phyloP scores from a whole-genome alignment of 1,140 invertebrate genomes.

The Lanistes nyassanus region DNA sequence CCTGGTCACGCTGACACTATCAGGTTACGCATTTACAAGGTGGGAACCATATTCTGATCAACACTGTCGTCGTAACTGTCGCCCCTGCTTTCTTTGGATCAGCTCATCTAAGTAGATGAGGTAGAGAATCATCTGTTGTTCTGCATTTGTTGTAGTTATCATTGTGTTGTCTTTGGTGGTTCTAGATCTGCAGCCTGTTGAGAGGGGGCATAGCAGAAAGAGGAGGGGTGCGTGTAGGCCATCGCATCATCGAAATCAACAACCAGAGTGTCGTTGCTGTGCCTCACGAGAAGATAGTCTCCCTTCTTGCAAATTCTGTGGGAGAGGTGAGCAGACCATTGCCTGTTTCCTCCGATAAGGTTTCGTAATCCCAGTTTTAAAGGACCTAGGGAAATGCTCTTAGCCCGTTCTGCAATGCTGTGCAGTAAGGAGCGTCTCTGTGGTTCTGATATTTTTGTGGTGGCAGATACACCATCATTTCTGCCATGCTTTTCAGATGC shows the following conservation, averaged over 20 bases:
- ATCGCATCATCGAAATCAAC: slow-evolving; percentile 99
- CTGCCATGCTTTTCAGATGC: too few relatives aligned
- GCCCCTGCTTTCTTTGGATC: too few relatives aligned
- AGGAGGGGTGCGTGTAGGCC: slow-evolving; percentile 97
- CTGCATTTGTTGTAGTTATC: too few relatives aligned
- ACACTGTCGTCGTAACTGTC: too few relatives aligned
- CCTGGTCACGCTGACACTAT: too few relatives aligned
- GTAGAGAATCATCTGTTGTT: too few relatives aligned
- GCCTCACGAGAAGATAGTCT: slow-evolving; percentile 99
- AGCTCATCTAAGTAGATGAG: too few relatives aligned
- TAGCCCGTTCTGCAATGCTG: background rate
- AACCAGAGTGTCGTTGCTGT: slow-evolving; percentile 97
- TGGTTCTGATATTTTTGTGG: too few relatives aligned
- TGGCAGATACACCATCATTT: background rate
- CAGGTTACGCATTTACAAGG: too few relatives aligned
- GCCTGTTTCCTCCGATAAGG: background rate
- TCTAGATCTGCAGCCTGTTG: slow-evolving; percentile 95
- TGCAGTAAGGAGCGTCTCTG: too few relatives aligned
- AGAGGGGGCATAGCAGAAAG: slow-evolving; percentile 98
- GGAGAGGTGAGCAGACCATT: slow-evolving; percentile 83
- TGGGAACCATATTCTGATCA: too few relatives aligned
- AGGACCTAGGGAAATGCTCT: background rate
- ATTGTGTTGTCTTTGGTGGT: background rate
- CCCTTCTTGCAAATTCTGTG: slow-evolving; percentile 96
- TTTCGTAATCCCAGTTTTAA: too few relatives aligned